Conservation (phyloP, 2,888 invertebrate genomes). For the Platynereis dumerilii region DNA sequence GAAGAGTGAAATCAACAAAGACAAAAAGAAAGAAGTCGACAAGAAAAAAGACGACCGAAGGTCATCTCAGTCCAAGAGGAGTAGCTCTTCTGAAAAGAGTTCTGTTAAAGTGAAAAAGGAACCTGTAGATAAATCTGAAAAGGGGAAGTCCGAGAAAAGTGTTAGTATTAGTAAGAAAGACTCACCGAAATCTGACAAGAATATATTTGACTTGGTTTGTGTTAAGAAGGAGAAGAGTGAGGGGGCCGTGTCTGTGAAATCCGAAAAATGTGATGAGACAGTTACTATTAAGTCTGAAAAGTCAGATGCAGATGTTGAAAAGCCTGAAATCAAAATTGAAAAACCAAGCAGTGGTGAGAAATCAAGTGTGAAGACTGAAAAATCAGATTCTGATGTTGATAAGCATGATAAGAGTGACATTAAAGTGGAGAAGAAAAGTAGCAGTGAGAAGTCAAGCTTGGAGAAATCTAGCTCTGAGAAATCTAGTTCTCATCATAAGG, state of each 20-base stretch:
- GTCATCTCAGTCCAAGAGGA: no score
- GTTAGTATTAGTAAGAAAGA: no score
- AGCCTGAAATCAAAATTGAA: neutral
- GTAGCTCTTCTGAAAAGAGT: no score
- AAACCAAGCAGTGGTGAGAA: neutral
- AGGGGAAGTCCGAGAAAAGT: neutral
- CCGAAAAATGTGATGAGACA: neutral
- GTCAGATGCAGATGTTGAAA: neutral
- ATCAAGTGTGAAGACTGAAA: neutral
- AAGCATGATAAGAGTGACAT: neutral
- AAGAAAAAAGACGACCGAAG: neutral
- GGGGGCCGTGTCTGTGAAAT: no score
- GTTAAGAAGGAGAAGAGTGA: no score
- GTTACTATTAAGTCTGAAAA: neutral
- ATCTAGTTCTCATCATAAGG: neutral
- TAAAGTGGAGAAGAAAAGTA: neutral
- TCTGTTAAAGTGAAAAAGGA: constrained; percentile 7
- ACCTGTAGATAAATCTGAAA: neutral
- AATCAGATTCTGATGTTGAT: no score
- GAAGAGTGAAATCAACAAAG: neutral
- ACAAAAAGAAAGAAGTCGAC: neutral
- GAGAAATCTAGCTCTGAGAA: no score
- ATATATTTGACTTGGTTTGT: constrained; percentile 1
- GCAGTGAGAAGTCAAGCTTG: no score
- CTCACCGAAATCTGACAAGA: neutral